phyloP scores from a whole-genome alignment of 1,140 invertebrate species.

The Nebria ingens region DNA sequence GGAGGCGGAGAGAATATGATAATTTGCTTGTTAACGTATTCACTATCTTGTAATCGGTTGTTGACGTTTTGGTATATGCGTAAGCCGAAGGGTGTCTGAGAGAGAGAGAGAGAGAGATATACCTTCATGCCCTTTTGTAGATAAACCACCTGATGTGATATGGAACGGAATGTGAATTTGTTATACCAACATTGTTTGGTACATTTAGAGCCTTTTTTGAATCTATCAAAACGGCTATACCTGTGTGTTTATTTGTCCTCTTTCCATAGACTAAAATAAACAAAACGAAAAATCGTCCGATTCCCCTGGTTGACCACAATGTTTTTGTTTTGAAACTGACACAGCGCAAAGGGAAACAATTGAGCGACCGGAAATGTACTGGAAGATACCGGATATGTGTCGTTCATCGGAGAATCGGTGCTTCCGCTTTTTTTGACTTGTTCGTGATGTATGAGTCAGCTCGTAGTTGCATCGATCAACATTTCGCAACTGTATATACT shows the following conservation, averaged over 20 bases:
- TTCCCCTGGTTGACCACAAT: not conserved
- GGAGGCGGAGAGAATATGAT: too few species aligned
- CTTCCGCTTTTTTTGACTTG: not conserved
- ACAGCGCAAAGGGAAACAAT: not conserved
- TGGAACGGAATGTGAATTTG: not conserved
- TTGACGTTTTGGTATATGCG: too few species aligned
- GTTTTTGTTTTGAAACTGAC: not conserved
- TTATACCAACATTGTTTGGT: not conserved
- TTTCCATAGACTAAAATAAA: not conserved
- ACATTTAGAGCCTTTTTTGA: too few species aligned
- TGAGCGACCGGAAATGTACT: conserved; percentile 2
- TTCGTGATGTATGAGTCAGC: not conserved
- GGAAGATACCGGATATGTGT: conserved; percentile 9
- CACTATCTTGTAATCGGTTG: not conserved
- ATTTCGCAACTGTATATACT: not conserved
- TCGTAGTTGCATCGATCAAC: not conserved
- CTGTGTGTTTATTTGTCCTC: not conserved
- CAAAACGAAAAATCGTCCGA: not conserved
- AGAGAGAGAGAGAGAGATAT: too few species aligned
- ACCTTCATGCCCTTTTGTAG: too few species aligned
- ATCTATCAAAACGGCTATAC: too few species aligned
- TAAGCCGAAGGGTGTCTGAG: too few species aligned
- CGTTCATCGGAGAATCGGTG: not conserved
- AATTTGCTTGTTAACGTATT: not conserved
- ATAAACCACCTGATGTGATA: not conserved